These are phyloP conservation scores for Motacilla tschutschensis DNA, from an alignment of 2,113 vertebrate species.

Conservation along the genomic window DNA sequence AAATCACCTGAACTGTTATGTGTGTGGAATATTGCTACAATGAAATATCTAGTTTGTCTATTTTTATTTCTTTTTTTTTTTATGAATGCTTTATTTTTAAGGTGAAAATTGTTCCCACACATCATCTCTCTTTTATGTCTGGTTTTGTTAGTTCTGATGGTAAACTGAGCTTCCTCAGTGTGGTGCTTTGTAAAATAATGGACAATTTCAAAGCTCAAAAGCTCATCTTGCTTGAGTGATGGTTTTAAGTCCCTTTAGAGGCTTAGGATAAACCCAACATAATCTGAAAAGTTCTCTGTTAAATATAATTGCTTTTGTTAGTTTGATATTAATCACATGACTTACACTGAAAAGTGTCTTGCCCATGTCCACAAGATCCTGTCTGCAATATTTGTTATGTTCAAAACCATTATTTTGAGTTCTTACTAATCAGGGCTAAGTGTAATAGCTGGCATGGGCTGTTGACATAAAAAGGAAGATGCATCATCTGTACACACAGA, in stretches of 20 bases:
- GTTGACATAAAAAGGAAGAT: background rate
- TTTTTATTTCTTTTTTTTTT: background rate
- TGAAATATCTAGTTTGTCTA: background rate
- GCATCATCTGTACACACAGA: background rate
- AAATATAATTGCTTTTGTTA: background rate
- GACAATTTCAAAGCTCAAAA: background rate
- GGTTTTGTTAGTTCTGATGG: background rate
- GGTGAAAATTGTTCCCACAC: background rate
- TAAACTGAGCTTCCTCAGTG: background rate
- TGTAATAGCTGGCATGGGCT: background rate
- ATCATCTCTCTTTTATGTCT: background rate
- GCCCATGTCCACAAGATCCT: background rate
- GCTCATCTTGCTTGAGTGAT: background rate
- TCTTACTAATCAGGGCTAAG: background rate
- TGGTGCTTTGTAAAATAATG: background rate
- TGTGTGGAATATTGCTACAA: background rate
- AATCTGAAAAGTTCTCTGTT: background rate
- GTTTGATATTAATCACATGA: background rate
- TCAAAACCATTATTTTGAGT: background rate
- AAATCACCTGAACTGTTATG: background rate
- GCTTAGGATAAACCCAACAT: background rate
- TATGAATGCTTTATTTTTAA: background rate
- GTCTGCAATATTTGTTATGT: background rate
- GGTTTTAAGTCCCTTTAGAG: background rate
- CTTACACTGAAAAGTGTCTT: background rate